phyloP scores from a whole-genome alignment of 92 coral and sea anemone genomes.

The Pocillopora grandis region DNA sequence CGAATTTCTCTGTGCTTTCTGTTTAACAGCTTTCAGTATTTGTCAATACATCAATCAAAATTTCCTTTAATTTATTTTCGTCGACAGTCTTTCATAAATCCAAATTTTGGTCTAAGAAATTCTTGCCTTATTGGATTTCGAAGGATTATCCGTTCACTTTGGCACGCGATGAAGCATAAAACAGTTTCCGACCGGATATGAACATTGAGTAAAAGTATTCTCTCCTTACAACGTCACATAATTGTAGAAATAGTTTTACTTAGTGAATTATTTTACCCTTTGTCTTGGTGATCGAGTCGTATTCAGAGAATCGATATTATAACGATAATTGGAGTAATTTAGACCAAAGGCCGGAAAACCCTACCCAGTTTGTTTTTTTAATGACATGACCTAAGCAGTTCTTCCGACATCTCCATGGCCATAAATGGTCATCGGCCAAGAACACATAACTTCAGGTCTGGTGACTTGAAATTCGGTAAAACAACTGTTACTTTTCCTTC shows the following conservation, averaged over 20 bases:
- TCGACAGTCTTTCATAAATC: too few relatives aligned
- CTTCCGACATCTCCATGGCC: constrained; percentile 11
- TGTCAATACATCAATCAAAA: too few relatives aligned
- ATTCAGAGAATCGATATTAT: background rate
- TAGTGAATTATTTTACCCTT: background rate
- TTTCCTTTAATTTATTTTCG: too few relatives aligned
- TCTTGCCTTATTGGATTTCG: background rate
- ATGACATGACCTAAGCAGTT: constrained; percentile 12
- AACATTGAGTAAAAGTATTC: background rate
- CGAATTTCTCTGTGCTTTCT: too few relatives aligned
- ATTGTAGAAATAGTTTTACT: background rate
- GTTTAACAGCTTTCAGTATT: too few relatives aligned
- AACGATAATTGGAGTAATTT: background rate
- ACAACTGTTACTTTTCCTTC: background rate
- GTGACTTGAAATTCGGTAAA: background rate
- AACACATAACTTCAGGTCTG: background rate
- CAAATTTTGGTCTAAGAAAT: background rate
- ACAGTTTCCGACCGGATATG: background rate
- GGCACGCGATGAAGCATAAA: background rate
- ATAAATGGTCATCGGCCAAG: constrained; percentile 31
- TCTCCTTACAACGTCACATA: background rate
- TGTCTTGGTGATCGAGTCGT: background rate
- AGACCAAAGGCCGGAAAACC: background rate
- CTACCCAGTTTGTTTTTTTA: background rate
- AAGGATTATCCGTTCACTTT: background rate